Base-by-base conservation (phyloP, 2,113 vertebrate species). In the Columba janthina region DNA sequence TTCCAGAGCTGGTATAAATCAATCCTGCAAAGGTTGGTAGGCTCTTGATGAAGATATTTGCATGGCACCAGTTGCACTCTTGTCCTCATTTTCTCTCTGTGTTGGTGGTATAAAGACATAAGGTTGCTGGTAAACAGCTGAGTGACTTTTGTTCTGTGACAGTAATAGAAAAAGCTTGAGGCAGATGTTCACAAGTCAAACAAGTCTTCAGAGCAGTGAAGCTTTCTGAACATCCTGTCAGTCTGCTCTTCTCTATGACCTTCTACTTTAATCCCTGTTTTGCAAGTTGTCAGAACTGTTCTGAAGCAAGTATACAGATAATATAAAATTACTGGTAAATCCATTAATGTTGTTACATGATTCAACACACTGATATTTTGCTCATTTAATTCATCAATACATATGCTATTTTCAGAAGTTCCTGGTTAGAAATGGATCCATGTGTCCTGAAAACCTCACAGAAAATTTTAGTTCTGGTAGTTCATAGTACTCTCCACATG, bases 381-480 rank as follows among this genome's bases (percentile, higher is more conserved):
- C 2, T 65, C 13, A 51, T 54, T 34, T 7, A 12, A 70, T 65
- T 78, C 20, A 25, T 48, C 34, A 50, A 70, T 34, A 22, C 3
- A 2, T 7, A 16, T 28, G 7, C 8, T 60, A 9, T 74, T 50
- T 89, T 78, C 66, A 70, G 32, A 72, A 40, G 32, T 32, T 61
- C 8, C 31, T 76, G 31, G 3, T 58, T 38, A 76, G 38, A 82
- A 71, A 67, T 40, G 12, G 16, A 61, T 67, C 28, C 20, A 44
- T 0, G 2, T 61, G 7, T 25, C 36, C 51, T 74, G n/a, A 28
- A 24, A 1, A 2, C 4, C 10, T 29, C 44, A 73, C 4, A 67
- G 16, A 28, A 61, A 72, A 66, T 8, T 38, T 48, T 5, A 48
- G 54, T 88, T 85, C 16, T 32, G 20, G 18, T 22, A 14, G 9